Evolutionary conservation across 2,888 invertebrate species (phyloP).

Genomic region (Idaea dimidiata): DNA sequence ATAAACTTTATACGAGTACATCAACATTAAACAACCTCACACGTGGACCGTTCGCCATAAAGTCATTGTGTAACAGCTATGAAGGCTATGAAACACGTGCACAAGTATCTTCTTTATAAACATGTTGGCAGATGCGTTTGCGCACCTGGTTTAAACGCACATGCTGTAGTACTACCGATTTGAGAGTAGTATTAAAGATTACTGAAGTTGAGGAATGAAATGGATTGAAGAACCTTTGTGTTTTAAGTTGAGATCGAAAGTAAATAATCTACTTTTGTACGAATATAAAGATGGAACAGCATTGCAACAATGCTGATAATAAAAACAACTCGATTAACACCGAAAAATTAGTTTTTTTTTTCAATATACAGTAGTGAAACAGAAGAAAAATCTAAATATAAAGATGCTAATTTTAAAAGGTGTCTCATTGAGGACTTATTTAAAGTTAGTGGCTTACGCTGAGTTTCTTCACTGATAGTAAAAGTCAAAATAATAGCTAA

Average conservation of each 20-base stretch:
- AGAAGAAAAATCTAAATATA: no score
- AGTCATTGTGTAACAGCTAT: slow-evolving; percentile 25
- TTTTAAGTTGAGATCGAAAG: not conserved
- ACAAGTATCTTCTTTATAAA: slow-evolving; percentile 34
- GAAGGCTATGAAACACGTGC: slow-evolving; percentile 35
- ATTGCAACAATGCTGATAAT: no score
- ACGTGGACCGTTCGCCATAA: slow-evolving; percentile 9
- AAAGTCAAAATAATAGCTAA: no score
- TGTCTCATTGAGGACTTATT: no score
- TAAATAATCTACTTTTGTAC: no score
- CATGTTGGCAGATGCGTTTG: slow-evolving; percentile 49
- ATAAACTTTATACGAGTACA: not conserved
- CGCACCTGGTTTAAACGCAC: slow-evolving; percentile 49
- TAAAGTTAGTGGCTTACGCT: no score
- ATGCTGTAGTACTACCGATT: slow-evolving; percentile 10
- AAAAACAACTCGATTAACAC: no score
- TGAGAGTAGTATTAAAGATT: not conserved
- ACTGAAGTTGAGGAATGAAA: not conserved
- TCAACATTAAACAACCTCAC: not conserved
- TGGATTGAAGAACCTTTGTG: not conserved
- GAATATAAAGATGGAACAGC: no score
- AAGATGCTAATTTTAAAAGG: no score
- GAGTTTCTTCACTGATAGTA: no score
- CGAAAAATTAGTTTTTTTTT: no score
- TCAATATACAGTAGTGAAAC: no score